Evolutionary conservation across 1,140 invertebrate genomes (phyloP), one percentile per base, ranked within the genome.

Genomic region (Spodoptera frugiperda): DNA sequence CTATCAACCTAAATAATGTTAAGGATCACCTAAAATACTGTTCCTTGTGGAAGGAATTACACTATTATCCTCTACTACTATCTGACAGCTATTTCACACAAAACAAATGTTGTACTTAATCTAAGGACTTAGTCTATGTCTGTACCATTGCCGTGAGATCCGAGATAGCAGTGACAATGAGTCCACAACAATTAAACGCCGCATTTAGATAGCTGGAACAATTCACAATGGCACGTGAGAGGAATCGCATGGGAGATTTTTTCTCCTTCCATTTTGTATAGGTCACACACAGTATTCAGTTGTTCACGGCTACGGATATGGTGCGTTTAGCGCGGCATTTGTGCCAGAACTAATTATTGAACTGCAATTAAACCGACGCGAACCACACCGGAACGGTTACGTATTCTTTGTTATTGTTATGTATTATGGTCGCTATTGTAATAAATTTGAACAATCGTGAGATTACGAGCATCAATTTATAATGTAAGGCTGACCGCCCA

Each of bases 191-290:
- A 90, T 90, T 89, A 89, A 91, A 87, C 82, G 83, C 83, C 83
- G 84, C 83, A 54, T 87, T 91, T 90, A 86, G 80, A 83, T 78
- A 73, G 72, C 67, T 81, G 81, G 76, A 91, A 91, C 88, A 91
- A 91, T 88, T 78, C 87, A 90, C 89, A 91, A 91, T 88, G 79
- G 86, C 86, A 89, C 88, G 88, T 90, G 87, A 90, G 90, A 91
- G 84, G 83, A 87, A 89, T 88, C 83, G 87, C 88, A 90, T 86
- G 88, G 84, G 87, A 87, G 84, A 83, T 85, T 88, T 87, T 87
- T 88, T 81, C 79, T 85, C 78, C 80, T 80, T 84, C 78, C 73
- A 79, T 86, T 87, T 39, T 85, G 80, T 88, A 89, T 87, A 83
- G 83, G 75, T 77, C 75, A 80, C 51, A 44, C 49, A 55, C 25